Conservation (phyloP, 2,113 vertebrate genomes). For the Pterophyllum scalare region DNA sequence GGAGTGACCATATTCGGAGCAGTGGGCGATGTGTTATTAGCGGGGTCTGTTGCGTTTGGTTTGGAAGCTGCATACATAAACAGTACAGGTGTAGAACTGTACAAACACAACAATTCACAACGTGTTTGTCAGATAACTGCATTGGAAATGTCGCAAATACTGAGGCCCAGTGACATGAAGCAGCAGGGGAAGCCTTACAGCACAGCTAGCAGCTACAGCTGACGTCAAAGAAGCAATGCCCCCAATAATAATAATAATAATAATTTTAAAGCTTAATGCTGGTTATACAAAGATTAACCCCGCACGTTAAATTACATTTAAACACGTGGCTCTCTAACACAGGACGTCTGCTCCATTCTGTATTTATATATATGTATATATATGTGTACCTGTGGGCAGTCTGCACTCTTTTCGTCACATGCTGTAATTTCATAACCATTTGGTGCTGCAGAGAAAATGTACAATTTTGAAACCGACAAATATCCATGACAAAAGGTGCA, state of each 20-base stretch:
- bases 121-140: background rate
- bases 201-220: background rate
- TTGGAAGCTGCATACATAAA: conserved; percentile 10
- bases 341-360: background rate
- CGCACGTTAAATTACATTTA: background rate
- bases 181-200: background rate
- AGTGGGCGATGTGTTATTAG: background rate
- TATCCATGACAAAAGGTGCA: background rate
- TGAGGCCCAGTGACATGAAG: background rate
- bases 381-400: background rate
- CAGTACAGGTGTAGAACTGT: background rate
- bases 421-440: background rate
- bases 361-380: no score
- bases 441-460: background rate
- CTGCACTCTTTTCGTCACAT: background rate
- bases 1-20: background rate
- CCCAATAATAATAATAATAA: background rate
- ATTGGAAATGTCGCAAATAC: background rate
- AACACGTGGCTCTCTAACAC: background rate
- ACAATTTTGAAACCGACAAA: background rate
- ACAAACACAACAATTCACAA: background rate
- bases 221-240: background rate
- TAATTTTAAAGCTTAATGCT: background rate
- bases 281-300: background rate
- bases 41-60: background rate